Conservation (phyloP, 2,113 vertebrate genomes). For the Entelurus aequoreus region DNA sequence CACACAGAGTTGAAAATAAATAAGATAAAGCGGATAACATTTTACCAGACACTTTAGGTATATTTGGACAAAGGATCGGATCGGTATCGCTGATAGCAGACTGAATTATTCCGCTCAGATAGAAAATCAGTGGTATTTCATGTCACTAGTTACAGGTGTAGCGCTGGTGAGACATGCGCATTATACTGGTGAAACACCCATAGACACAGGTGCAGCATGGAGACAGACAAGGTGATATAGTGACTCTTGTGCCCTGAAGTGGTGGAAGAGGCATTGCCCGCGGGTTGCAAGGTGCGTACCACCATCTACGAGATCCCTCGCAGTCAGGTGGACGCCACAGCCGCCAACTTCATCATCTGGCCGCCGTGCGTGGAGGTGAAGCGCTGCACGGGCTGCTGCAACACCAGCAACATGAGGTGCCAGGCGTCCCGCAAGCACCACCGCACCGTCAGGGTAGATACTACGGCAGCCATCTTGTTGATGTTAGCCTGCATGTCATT, state of each 20-base stretch:
- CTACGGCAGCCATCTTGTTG: too few relatives aligned
- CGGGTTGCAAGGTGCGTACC: constrained; percentile 86
- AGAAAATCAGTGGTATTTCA: too few relatives aligned
- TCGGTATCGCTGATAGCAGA: too few relatives aligned
- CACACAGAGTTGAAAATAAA: too few relatives aligned
- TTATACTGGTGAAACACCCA: neutral
- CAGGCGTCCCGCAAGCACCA: constrained; percentile 56
- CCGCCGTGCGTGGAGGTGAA: constrained; percentile 94
- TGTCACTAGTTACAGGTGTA: too few relatives aligned
- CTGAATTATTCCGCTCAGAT: too few relatives aligned
- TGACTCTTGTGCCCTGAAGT: constrained; percentile 28
- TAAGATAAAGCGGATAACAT: too few relatives aligned
- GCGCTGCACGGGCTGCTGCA: constrained; percentile 88
- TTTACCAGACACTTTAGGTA: too few relatives aligned
- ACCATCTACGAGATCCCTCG: constrained; percentile 95
- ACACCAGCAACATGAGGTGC: constrained; percentile 72
- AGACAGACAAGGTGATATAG: neutral
- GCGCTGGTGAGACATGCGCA: too few relatives aligned
- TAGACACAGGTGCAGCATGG: too few relatives aligned
- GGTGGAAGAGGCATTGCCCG: constrained; percentile 88
- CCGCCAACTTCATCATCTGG: constrained; percentile 97
- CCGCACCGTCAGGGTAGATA: constrained; percentile 68
- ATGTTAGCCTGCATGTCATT: neutral
- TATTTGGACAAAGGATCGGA: too few relatives aligned
- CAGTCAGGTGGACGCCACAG: constrained; percentile 91